These are phyloP conservation scores for Glyptemys insculpta DNA, from an alignment of 2,797 vertebrate species.

Conservation along the genomic window DNA sequence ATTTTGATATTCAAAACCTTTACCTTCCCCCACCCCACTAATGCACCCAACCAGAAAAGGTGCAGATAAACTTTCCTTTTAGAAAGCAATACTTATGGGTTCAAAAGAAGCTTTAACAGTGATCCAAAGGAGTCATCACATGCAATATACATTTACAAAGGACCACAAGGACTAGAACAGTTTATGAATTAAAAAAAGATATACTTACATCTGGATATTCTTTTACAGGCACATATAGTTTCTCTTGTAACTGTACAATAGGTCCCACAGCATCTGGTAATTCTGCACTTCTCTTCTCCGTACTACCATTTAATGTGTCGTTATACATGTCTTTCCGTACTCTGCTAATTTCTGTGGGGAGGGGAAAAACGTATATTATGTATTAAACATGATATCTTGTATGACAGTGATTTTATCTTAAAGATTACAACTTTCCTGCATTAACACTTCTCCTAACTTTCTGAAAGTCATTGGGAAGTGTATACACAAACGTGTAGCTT, in stretches of 20 bases:
- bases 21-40: background rate
- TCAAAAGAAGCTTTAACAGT: background rate
- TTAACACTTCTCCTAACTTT: background rate
- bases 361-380: constrained; percentile 74
- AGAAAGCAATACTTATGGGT: background rate
- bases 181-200: constrained; percentile 61
- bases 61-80: background rate
- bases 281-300: constrained; percentile 95
- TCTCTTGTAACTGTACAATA: constrained; percentile 98
- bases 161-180: constrained; percentile 30
- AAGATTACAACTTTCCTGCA: background rate
- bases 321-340: constrained; percentile 99
- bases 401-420: constrained; percentile 24
- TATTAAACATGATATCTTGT: constrained; percentile 70
- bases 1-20: background rate
- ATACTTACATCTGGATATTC: constrained; percentile 98
- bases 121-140: constrained; percentile 56
- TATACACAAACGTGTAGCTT: background rate
- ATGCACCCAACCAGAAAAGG: background rate
- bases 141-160: constrained; percentile 17
- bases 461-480: background rate
- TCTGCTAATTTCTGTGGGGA: constrained; percentile 94
- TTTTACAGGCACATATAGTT: constrained; percentile 99
- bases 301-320: constrained; percentile 96
- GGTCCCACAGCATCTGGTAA: constrained; percentile 96